Evolutionary conservation across 2,888 invertebrate genomes (phyloP).

Genomic region (Didymodactylos carnosus): DNA sequence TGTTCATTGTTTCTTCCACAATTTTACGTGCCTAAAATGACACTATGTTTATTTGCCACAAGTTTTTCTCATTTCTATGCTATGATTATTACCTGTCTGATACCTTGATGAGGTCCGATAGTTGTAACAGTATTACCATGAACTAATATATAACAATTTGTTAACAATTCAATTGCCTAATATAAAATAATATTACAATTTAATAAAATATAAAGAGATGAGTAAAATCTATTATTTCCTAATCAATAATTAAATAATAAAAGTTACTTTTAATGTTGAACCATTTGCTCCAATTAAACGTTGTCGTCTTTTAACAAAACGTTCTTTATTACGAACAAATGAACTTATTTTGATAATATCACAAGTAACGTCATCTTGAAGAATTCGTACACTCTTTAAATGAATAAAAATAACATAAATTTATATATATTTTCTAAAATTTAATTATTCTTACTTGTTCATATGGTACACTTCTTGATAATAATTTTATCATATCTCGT

Average conservation of each 20-base stretch:
- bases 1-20: constrained; percentile 88
- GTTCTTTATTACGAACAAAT: constrained; percentile 61
- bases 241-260: not conserved
- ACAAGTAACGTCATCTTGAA: constrained; percentile 67
- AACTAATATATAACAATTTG: constrained; percentile 81
- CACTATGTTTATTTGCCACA: constrained; percentile 17
- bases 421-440: not conserved
- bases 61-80: constrained; percentile 6
- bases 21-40: constrained; percentile 46
- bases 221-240: not conserved
- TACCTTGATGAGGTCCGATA: constrained; percentile 78
- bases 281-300: constrained; percentile 87
- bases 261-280: constrained; percentile 63
- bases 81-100: constrained; percentile 32
- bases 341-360: constrained; percentile 91
- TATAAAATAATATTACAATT: constrained; percentile 4
- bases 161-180: constrained; percentile 66
- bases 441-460: constrained; percentile 50
- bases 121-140: constrained; percentile 92
- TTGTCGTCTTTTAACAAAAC: constrained; percentile 80
- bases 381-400: constrained; percentile 33
- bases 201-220: not conserved
- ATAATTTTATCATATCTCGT: constrained; percentile 74
- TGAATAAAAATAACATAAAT: not conserved
- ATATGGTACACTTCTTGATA: constrained; percentile 83